Evolutionary conservation across 2,113 vertebrate species (phyloP).

Genomic region (Vimba vimba): DNA sequence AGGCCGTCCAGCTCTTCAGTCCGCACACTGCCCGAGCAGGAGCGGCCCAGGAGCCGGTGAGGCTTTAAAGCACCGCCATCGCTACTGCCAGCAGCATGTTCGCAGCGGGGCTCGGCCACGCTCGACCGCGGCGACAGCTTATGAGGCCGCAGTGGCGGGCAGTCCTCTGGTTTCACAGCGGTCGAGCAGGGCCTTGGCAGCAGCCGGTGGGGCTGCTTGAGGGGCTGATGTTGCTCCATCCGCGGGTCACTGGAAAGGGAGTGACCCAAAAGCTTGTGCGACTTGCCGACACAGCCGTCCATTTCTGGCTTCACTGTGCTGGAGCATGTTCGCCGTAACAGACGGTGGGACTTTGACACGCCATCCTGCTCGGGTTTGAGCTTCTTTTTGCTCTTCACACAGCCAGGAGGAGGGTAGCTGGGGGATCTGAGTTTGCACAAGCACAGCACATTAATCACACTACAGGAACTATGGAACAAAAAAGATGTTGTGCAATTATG

Average conservation of each 20-base stretch:
- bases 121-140: conserved; percentile 82
- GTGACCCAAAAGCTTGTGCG: conserved; percentile 83
- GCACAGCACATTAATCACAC: conserved; percentile 35
- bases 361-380: conserved; percentile 86
- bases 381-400: conserved; percentile 88
- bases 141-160: conserved; percentile 78
- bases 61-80: conserved; percentile 74
- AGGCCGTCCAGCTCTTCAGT: conserved; percentile 85
- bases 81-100: conserved; percentile 68
- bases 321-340: conserved; percentile 84
- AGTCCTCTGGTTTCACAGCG: conserved; percentile 79
- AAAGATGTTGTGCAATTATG: conserved; percentile 26
- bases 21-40: conserved; percentile 82
- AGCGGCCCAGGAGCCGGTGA: conserved; percentile 84
- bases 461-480: conserved; percentile 13
- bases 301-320: conserved; percentile 80
- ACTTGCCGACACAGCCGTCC: conserved; percentile 79
- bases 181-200: conserved; percentile 79
- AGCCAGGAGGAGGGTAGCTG: conserved; percentile 90
- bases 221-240: conserved; percentile 76
- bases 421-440: conserved; percentile 80
- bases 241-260: conserved; percentile 82
- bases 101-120: conserved; percentile 82
- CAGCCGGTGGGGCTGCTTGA: conserved; percentile 82
- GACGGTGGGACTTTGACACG: conserved; percentile 86